Percentiles rank a stretch among this genome's conserved stretches.
Evolutionary conservation across 1,140 invertebrate genomes (phyloP).

Genomic region (Saxidomus purpurata): DNA sequence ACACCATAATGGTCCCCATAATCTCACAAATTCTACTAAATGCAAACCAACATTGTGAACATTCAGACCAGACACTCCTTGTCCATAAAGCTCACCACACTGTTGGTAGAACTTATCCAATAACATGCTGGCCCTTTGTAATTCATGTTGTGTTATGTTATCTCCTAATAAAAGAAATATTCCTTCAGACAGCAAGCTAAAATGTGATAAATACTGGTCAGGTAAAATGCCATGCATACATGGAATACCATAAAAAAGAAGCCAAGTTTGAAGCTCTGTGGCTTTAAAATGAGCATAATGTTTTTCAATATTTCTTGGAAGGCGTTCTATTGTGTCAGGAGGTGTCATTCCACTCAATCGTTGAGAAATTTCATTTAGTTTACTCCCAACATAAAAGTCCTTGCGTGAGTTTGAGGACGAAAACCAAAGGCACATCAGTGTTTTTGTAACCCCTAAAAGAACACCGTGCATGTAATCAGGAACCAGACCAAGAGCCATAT

Average conservation of each 20-base stretch:
- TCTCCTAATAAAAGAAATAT: slow-evolving; percentile 52
- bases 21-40: slow-evolving; percentile 48
- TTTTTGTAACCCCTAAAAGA: slow-evolving; percentile 55
- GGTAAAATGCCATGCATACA: slow-evolving; percentile 31
- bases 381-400: slow-evolving; percentile 59
- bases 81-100: slow-evolving; percentile 49
- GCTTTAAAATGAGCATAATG: slow-evolving; percentile 63
- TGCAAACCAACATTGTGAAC: slow-evolving; percentile 62
- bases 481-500: slow-evolving; percentile 49
- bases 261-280: slow-evolving; percentile 62
- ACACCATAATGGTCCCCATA: slow-evolving; percentile 65
- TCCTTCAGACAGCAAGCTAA: slow-evolving; percentile 34
- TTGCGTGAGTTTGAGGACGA: slow-evolving; percentile 49
- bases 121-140: slow-evolving; percentile 1
- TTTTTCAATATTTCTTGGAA: slow-evolving; percentile 63
- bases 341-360: slow-evolving; percentile 49
- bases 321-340: slow-evolving; percentile 50
- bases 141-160: slow-evolving; percentile 10
- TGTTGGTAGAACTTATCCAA: slow-evolving; percentile 47
- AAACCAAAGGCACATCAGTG: slow-evolving; percentile 41
- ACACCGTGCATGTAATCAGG: too few relatives aligned
- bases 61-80: slow-evolving; percentile 60
- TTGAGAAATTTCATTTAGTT: slow-evolving; percentile 50
- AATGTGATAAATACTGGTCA: slow-evolving; percentile 52
- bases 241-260: slow-evolving; percentile 53